Percentiles rank a stretch among this genome's conserved stretches.
These are phyloP conservation scores for Macrosoma leucophasiata DNA, from an alignment of 2,888 invertebrate genomes.

Conservation along the genomic window DNA sequence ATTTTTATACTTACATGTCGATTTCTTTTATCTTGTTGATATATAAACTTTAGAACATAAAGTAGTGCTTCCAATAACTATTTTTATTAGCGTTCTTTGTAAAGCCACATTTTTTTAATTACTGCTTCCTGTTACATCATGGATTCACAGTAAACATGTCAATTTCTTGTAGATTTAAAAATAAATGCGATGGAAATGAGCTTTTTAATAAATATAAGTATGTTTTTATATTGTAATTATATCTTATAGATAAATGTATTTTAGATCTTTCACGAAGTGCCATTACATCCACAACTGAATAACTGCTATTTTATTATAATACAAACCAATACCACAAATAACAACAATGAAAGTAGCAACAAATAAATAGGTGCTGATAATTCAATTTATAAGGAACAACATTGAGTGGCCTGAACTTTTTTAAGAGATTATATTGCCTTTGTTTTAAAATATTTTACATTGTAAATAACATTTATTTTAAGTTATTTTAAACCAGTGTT, in stretches of 20 bases:
- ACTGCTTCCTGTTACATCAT: slow-evolving; percentile 11
- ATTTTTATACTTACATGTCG: slow-evolving; percentile 8
- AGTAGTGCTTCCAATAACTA: slow-evolving; percentile 53
- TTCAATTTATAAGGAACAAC: slow-evolving; percentile 30
- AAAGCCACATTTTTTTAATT: slow-evolving; percentile 37
- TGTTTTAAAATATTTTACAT: slow-evolving; percentile 40
- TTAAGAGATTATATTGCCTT: slow-evolving; percentile 29
- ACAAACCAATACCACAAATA: no score
- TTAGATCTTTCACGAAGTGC: slow-evolving; percentile 28
- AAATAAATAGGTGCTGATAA: no score
- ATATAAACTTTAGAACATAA: slow-evolving; percentile 27
- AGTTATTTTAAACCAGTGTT: slow-evolving; percentile 38
- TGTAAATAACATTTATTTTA: slow-evolving; percentile 60
- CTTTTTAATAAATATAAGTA: slow-evolving; percentile 22
- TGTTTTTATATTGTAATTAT: slow-evolving; percentile 17
- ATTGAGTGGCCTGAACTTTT: slow-evolving; percentile 54
- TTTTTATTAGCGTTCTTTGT: slow-evolving; percentile 31
- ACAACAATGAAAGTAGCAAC: no score
- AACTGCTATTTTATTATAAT: slow-evolving; percentile 36
- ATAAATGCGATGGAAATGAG: slow-evolving; percentile 26
- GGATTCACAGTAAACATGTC: slow-evolving; percentile 17
- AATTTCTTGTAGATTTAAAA: slow-evolving; percentile 24
- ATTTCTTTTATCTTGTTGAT: slow-evolving; percentile 11
- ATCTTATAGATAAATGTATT: slow-evolving; percentile 20
- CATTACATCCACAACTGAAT: slow-evolving; percentile 23